These are phyloP conservation scores for Acanthurus tractus DNA, from an alignment of 2,797 vertebrate species.

Conservation along the genomic window DNA sequence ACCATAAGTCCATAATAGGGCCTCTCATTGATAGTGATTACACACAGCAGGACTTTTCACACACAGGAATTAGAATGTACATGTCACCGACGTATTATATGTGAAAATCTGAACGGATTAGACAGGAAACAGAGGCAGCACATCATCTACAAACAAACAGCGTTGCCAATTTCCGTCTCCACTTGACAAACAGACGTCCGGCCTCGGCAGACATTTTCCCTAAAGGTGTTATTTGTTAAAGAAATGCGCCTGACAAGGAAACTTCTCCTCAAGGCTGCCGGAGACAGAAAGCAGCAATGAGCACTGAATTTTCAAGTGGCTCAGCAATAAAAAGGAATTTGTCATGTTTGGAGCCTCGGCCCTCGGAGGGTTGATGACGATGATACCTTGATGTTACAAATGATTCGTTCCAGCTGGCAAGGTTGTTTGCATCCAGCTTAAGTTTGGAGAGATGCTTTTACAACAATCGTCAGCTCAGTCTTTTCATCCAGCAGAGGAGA, in stretches of 20 bases:
- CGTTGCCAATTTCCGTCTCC: constrained; percentile 20
- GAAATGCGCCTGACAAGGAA: constrained; percentile 48
- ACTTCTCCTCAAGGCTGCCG: constrained; percentile 38
- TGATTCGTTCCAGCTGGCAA: constrained; percentile 12
- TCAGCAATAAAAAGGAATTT: constrained; percentile 32
- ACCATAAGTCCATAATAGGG: constrained; percentile 55
- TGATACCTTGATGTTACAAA: constrained; percentile 20
- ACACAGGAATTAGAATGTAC: constrained; percentile 40
- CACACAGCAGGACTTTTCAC: constrained; percentile 53
- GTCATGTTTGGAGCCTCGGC: constrained; percentile 32
- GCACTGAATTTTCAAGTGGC: constrained; percentile 33
- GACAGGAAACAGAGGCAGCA: constrained; percentile 31
- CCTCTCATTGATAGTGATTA: constrained; percentile 63
- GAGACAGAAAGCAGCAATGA: constrained; percentile 16
- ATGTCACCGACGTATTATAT: constrained; percentile 9
- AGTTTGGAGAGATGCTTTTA: constrained; percentile 10
- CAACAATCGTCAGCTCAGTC: neutral
- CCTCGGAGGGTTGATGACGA: constrained; percentile 18
- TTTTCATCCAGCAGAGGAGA: neutral
- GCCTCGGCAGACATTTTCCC: constrained; percentile 39
- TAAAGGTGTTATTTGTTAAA: constrained; percentile 53
- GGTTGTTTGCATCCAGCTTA: constrained; percentile 20
- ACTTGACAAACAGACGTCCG: constrained; percentile 32
- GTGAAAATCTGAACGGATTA: constrained; percentile 32
- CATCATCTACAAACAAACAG: constrained; percentile 46